Evolutionary conservation across 2,113 vertebrate species (phyloP).

Genomic region (Helogale parvula): DNA sequence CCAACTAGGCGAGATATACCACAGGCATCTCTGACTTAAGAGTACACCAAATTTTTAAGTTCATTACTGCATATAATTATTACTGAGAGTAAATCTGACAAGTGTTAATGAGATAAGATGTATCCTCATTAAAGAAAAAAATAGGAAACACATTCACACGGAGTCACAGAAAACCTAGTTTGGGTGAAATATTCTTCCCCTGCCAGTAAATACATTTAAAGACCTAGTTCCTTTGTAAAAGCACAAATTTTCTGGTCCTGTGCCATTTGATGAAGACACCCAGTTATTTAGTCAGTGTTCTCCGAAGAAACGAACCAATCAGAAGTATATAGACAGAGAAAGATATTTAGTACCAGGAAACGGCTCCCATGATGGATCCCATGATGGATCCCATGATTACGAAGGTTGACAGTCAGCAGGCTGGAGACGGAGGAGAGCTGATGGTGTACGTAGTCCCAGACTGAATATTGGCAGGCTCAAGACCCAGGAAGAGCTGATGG

Average conservation of each 20-base stretch:
- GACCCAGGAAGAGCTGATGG: neutral
- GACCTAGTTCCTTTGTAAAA: neutral
- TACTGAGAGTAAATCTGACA: conserved; percentile 29
- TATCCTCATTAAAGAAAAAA: conserved; percentile 52
- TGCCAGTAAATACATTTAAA: neutral
- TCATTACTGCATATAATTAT: conserved; percentile 20
- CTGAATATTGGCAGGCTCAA: neutral
- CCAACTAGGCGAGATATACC: neutral
- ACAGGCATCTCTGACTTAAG: conserved; percentile 43
- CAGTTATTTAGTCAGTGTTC: neutral
- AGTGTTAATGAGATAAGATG: conserved; percentile 32
- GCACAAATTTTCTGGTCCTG: neutral
- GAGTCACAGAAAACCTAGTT: conserved; percentile 23
- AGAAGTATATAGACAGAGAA: neutral
- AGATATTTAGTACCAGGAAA: neutral
- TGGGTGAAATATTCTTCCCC: neutral
- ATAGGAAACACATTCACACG: conserved; percentile 40
- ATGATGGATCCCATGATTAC: neutral
- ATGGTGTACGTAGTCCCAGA: neutral
- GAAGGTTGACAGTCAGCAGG: neutral
- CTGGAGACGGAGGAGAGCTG: neutral
- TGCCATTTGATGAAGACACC: neutral
- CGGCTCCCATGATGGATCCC: neutral
- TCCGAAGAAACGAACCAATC: neutral
- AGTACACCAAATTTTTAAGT: conserved; percentile 32